Evolutionary conservation across 2,888 invertebrate species (phyloP), one percentile per base, ranked within the genome.

Genomic region (Perizoma affinitatum): DNA sequence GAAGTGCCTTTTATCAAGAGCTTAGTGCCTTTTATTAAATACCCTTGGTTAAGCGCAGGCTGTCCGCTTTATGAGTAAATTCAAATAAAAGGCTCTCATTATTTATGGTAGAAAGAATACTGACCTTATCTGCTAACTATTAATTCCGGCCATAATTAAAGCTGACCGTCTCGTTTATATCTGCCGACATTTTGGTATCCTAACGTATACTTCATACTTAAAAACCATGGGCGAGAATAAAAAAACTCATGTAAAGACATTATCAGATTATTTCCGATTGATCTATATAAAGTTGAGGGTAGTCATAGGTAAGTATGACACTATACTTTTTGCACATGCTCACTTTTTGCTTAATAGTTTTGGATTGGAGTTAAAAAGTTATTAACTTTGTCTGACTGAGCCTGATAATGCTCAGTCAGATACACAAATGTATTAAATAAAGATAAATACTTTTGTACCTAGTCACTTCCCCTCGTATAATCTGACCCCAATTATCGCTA

Each of bases 121-220:
- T 82, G 78, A 79, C 81, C 78, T 83, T 90, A 88, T 89, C 89
- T 82, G 71, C 74, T 80, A 76, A 78, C 86, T 88, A 88, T 87
- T 88, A 83, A 90, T 90, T 84, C 83, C 74, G 78, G 74, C 74
- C 80, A 86, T 90, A 88, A 90, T 90, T 88, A 88, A 86, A 85
- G 70, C 83, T 80, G 85, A 80, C 82, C 79, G 73, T 66, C 75
- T 78, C 79, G 78, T n/a, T 84, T 79, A 80, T 83, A 76, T 79
- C 80, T 75, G 76, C 74, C 69, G 64, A 65, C 54, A 55, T 57
- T 5, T n/a, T n/a, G 44, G n/a, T 62, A 50, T 45, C n/a, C n/a
- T n/a, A n/a, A n/a, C n/a, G n/a, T n/a, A n/a, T n/a, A n/a, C n/a
- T n/a, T n/a, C 38, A 38, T 38, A 38, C 38, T 38, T 22, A 22